phyloP scores from a whole-genome alignment of 2,113 vertebrate species.

The Ageneiosus marmoratus region DNA sequence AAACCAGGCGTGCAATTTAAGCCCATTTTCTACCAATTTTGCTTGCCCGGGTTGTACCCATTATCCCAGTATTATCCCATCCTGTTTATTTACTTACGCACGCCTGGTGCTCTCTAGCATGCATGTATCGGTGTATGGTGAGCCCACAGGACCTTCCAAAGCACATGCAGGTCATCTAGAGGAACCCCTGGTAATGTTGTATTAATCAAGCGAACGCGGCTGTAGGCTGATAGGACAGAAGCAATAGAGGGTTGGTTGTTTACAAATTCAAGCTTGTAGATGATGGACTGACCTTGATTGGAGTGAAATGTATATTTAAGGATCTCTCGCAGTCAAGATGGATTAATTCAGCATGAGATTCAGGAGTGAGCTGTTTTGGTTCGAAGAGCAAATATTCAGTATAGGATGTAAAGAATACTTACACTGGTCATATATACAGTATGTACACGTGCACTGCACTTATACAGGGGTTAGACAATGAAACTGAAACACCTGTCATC shows the following conservation, averaged over 20 bases:
- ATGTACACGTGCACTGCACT: too few relatives aligned
- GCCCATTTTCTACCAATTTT: conserved; percentile 30
- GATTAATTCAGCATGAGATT: not conserved
- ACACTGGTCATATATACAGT: too few relatives aligned
- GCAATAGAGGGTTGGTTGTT: not conserved
- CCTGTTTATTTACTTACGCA: not conserved
- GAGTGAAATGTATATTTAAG: not conserved
- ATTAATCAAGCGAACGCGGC: not conserved
- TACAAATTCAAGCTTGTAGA: not conserved
- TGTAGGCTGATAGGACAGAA: not conserved
- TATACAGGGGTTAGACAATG: not conserved
- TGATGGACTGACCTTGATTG: not conserved
- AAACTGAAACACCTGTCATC: too few relatives aligned
- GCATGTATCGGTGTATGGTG: not conserved
- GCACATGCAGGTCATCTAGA: not conserved
- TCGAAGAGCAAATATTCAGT: too few relatives aligned
- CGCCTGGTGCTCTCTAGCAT: not conserved
- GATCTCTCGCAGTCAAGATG: not conserved
- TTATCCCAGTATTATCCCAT: conserved; percentile 18
- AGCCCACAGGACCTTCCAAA: conserved; percentile 1
- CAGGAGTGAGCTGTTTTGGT: too few relatives aligned
- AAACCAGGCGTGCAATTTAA: conserved; percentile 32
- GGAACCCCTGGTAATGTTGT: not conserved
- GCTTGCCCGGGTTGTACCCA: conserved; percentile 14
- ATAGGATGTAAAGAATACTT: too few relatives aligned